Percentiles rank a stretch among this genome's conserved stretches.
Conservation (phyloP, 1,140 invertebrate genomes). For the Prorops nasuta region DNA sequence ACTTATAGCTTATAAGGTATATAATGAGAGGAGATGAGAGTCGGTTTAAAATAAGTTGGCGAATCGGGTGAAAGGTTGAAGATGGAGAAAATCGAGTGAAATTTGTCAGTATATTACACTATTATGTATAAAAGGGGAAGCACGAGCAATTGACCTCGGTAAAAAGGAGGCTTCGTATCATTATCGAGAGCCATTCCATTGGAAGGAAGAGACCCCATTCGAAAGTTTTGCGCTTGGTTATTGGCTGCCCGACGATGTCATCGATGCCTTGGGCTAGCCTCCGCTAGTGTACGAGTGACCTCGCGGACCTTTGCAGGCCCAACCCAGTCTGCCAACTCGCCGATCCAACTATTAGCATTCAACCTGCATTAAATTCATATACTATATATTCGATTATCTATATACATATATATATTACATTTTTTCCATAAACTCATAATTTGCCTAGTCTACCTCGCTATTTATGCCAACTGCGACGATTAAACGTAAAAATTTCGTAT, state of each 20-base stretch:
- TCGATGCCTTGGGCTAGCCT: slow-evolving; percentile 48
- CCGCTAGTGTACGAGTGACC: slow-evolving; percentile 41
- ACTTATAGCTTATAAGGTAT: too few species aligned
- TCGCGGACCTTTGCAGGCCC: slow-evolving; percentile 45
- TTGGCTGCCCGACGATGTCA: slow-evolving; percentile 54
- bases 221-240: slow-evolving; percentile 30
- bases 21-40: too few species aligned
- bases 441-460: too few species aligned
- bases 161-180: slow-evolving; percentile 15
- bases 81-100: background rate
- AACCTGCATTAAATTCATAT: too few species aligned
- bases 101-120: background rate
- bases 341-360: slow-evolving; percentile 44
- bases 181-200: slow-evolving; percentile 29
- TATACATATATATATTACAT: too few species aligned
- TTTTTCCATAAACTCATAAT: too few species aligned
- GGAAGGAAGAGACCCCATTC: slow-evolving; percentile 10
- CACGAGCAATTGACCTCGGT: slow-evolving; percentile 1
- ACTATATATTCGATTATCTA: too few species aligned
- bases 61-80: background rate
- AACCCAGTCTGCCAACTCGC: slow-evolving; percentile 37
- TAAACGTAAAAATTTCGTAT: too few species aligned
- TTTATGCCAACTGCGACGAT: too few species aligned
- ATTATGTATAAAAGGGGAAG: background rate
- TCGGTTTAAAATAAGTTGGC: background rate